Conservation (phyloP, 2,113 vertebrate genomes). For the Entomyzon cyanotis region DNA sequence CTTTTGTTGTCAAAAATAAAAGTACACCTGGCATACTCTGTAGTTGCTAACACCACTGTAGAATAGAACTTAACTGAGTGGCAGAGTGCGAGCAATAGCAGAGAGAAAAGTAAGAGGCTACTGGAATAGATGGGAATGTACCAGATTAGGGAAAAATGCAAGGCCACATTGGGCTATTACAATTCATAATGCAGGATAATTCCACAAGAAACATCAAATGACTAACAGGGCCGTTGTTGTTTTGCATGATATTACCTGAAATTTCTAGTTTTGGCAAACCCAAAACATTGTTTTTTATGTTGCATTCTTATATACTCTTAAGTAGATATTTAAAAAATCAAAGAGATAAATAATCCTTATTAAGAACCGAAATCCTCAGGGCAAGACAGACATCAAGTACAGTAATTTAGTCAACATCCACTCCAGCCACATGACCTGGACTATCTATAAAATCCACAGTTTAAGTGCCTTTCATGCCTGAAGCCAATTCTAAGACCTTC, state of each 20-base stretch:
- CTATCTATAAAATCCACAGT: not conserved
- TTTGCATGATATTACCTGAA: not conserved
- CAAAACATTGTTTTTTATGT: not conserved
- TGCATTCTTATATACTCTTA: not conserved
- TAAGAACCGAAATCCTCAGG: not conserved
- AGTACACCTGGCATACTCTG: not conserved
- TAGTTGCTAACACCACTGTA: not conserved
- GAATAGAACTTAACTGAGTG: not conserved
- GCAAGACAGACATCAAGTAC: not conserved
- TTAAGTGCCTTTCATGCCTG: not conserved
- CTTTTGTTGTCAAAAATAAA: constrained; percentile 18
- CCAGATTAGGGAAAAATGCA: not conserved
- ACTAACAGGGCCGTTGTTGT: not conserved
- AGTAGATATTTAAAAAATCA: not conserved
- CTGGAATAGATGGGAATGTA: not conserved
- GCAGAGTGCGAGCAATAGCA: not conserved
- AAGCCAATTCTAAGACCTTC: not conserved
- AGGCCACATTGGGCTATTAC: not conserved
- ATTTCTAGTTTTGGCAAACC: not conserved
- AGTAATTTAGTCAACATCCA: not conserved
- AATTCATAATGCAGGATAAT: not conserved
- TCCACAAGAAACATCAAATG: not conserved
- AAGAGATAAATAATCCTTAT: not conserved
- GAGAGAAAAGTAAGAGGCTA: not conserved
- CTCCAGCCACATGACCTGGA: not conserved